Conservation (phyloP, 2,797 vertebrate genomes). For the Amniataba percoides region DNA sequence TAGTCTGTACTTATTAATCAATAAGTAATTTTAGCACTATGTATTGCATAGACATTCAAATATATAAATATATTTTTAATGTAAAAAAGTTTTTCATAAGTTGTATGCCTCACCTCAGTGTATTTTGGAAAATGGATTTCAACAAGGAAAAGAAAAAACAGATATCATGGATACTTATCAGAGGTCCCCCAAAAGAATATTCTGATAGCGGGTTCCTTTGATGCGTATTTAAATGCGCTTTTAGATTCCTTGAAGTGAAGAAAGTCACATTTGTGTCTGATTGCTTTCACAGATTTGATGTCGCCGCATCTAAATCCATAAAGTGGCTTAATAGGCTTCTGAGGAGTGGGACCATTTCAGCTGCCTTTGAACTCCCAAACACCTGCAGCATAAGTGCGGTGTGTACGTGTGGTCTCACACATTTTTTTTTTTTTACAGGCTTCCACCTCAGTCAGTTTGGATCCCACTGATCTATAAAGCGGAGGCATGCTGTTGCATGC, state of each 20-base stretch:
- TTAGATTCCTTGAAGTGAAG: not conserved
- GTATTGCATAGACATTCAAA: not conserved
- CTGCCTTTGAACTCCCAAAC: slow-evolving; percentile 49
- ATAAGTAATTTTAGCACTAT: not conserved
- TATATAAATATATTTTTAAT: not conserved
- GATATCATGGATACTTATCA: slow-evolving; percentile 1
- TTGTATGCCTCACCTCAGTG: not conserved
- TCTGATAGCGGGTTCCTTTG: not conserved
- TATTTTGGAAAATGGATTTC: slow-evolving; percentile 2
- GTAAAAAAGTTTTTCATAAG: not conserved
- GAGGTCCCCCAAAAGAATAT: slow-evolving; percentile 12
- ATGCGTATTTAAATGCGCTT: slow-evolving; percentile 7
- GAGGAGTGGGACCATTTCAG: slow-evolving; percentile 14
- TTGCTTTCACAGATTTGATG: slow-evolving; percentile 13
- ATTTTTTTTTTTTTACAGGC: not conserved
- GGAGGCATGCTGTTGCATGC: not conserved
- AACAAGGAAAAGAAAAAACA: not conserved
- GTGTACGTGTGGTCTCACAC: not conserved
- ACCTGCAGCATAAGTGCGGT: slow-evolving; percentile 43
- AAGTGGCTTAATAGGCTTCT: slow-evolving; percentile 28
- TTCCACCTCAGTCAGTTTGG: not conserved
- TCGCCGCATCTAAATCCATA: slow-evolving; percentile 19
- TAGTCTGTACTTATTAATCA: not conserved
- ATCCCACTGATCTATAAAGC: not conserved
- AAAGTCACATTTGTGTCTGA: slow-evolving; percentile 14